Percentiles rank a stretch among this genome's conserved stretches.
phyloP scores from a whole-genome alignment of 2,797 vertebrate species.

The Ibycter americanus region DNA sequence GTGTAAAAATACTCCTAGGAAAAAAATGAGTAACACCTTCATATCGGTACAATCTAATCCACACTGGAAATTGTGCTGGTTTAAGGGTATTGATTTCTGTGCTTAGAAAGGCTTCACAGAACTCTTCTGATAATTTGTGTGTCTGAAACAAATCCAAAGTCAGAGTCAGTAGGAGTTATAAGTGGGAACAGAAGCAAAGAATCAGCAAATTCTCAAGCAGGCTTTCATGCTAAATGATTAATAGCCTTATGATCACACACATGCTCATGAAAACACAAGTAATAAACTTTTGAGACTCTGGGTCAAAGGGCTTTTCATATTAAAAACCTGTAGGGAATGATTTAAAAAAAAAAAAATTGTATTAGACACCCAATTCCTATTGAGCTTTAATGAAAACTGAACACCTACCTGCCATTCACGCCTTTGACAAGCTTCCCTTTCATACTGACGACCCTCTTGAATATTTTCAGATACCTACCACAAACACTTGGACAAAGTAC shows the following conservation, averaged over 20 bases:
- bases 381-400: slow-evolving; percentile 17
- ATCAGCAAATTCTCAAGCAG: slow-evolving; percentile 5
- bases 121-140: background rate
- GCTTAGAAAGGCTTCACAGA: background rate
- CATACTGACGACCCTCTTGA: background rate
- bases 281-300: background rate
- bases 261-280: background rate
- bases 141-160: background rate
- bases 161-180: background rate
- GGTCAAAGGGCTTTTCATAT: background rate
- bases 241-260: background rate
- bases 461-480: background rate
- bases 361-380: background rate
- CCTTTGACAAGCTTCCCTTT: background rate
- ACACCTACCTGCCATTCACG: background rate
- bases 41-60: background rate
- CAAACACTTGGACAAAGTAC: background rate
- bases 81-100: slow-evolving; percentile 10
- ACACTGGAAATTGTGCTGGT: background rate
- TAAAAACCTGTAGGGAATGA: background rate
- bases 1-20: background rate
- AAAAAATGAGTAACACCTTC: background rate
- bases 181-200: background rate
- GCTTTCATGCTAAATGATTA: slow-evolving; percentile 12
- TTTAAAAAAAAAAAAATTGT: background rate